Base-by-base conservation (phyloP, 1,140 invertebrate species). In the Oppia nitens region DNA sequence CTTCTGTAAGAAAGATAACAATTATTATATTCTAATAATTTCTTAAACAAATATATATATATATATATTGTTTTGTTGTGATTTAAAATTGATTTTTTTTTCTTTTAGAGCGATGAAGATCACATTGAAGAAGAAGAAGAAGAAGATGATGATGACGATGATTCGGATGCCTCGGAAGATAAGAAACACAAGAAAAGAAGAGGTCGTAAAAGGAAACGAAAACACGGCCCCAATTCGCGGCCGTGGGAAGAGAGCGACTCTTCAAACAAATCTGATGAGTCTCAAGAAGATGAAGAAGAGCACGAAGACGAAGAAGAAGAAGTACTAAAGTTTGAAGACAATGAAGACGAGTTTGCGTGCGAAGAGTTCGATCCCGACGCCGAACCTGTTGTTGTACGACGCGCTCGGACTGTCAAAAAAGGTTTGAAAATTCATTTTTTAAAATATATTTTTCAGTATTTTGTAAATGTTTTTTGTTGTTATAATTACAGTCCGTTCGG, bases 341-440 rank as follows among this genome's bases (percentile, higher is more conserved):
- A 62, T 25, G 63, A 64, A 29, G 66, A 67, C 60, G 66, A 67
- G 54, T 67, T 67, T 64, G 66, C 66, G 26, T 67, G 66, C 59
- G 66, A 67, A 58, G 66, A 67, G 60, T 47, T 62, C 23, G 66
- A 67, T 23, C 53, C 60, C 21, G 55, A 67, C 59, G 64, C 47
- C n/a, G 63, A 64, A 26, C 82, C 82, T 1, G 70, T 79, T 45
- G 77, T 66, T 27, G 47, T 68, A 11, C 62, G 80, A 67, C 72
- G 81, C 55, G 83, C 83, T 6, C 70, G 83, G 51, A 85, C 83
- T 23, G 79, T 70, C 4, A 72, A 69, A 79, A 58, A 78, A 80
- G 68, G 79, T 77, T 72, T 62, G 69, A 69, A 21, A 25, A 14
- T 47, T 20, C n/a, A n/a, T n/a, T n/a, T n/a, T n/a, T n/a, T n/a